phyloP scores from a whole-genome alignment of 2,797 vertebrate species.

The Schizopygopsis malacanthus region DNA sequence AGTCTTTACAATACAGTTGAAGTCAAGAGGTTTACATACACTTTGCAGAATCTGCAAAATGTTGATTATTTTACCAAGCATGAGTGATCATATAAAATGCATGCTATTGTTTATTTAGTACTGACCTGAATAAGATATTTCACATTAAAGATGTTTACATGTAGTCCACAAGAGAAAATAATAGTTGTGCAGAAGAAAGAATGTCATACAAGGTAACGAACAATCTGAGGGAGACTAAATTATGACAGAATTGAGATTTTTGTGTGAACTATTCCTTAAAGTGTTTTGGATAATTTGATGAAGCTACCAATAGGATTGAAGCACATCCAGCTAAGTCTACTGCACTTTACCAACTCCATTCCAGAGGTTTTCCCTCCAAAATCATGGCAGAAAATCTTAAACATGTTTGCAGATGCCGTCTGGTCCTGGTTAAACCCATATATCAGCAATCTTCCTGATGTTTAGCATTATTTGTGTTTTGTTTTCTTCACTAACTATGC shows the following conservation, averaged over 20 bases:
- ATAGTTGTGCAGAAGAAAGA: not conserved
- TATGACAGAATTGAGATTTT: not conserved
- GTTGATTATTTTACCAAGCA: too few relatives aligned
- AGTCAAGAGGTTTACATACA: too few relatives aligned
- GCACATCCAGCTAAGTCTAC: not conserved
- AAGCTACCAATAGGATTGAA: not conserved
- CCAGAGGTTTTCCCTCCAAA: not conserved
- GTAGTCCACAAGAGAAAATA: too few relatives aligned
- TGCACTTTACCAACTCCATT: not conserved
- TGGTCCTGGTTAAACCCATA: constrained; percentile 11
- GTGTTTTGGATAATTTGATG: not conserved
- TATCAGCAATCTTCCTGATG: not conserved
- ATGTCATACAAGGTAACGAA: not conserved
- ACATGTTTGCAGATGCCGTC: not conserved
- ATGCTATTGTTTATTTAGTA: too few relatives aligned
- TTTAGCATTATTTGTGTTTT: constrained; percentile 27
- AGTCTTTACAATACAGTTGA: too few relatives aligned
- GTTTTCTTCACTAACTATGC: not conserved
- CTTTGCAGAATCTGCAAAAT: too few relatives aligned
- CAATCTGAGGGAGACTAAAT: not conserved
- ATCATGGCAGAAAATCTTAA: not conserved
- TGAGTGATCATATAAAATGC: too few relatives aligned
- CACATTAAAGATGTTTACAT: too few relatives aligned
- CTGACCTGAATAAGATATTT: too few relatives aligned
- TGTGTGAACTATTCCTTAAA: not conserved